phyloP scores from a whole-genome alignment of 92 coral and sea anemone species.

The Epizoanthus scotinus region DNA sequence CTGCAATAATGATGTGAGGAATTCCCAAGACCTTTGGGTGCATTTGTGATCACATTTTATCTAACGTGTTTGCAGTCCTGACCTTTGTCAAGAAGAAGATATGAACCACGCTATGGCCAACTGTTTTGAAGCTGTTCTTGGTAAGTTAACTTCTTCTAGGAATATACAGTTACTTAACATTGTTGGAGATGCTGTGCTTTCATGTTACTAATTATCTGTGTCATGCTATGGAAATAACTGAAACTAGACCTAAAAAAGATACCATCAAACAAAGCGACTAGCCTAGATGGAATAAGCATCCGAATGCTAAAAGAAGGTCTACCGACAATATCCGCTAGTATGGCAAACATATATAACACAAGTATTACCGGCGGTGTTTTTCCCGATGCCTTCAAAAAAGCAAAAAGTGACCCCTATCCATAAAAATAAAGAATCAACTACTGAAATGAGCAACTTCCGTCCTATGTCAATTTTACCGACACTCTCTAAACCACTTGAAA shows the following conservation, averaged over 20 bases:
- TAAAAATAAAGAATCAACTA: conserved; percentile 38
- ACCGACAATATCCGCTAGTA: conserved; percentile 44
- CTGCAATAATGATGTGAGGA: background rate
- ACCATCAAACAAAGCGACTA: conserved; percentile 48
- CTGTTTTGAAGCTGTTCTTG: conserved; percentile 94
- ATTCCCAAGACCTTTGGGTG: background rate
- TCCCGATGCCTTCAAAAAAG: conserved; percentile 42
- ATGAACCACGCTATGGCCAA: conserved; percentile 99
- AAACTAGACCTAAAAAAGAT: conserved; percentile 33
- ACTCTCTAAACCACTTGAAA: conserved; percentile 48
- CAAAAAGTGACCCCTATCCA: conserved; percentile 45
- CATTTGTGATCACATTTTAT: background rate
- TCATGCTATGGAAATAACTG: too few species aligned
- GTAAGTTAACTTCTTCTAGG: conserved; percentile 38
- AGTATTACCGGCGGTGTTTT: conserved; percentile 26
- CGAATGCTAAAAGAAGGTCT: conserved; percentile 39
- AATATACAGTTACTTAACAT: background rate
- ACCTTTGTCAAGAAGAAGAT: conserved; percentile 90
- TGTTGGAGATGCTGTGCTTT: background rate
- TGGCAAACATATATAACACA: conserved; percentile 41
- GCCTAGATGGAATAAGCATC: conserved; percentile 45
- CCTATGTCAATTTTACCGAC: conserved; percentile 51
- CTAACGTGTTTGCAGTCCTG: conserved; percentile 65
- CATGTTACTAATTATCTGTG: background rate
- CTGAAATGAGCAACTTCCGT: conserved; percentile 33